Percentiles rank a stretch among this genome's conserved stretches.
Conservation (phyloP, 2,888 invertebrate genomes). For the Physocephala rufipes region DNA sequence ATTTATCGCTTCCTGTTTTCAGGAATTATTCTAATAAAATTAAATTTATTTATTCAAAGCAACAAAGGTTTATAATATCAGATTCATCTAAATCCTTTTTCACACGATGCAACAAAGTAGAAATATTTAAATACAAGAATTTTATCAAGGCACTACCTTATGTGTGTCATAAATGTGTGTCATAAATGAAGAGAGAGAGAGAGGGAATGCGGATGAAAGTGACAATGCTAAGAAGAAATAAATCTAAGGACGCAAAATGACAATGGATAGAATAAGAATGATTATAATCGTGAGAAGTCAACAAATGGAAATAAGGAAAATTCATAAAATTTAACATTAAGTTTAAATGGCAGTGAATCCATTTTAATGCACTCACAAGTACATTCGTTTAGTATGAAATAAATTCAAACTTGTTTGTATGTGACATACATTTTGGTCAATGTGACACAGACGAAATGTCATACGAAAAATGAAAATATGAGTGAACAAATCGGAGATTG, state of each 20-base stretch:
- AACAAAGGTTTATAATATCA: no score
- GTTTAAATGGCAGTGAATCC: neutral
- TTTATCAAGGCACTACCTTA: no score
- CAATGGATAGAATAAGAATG: conserved; percentile 20
- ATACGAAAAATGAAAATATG: neutral
- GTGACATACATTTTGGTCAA: neutral
- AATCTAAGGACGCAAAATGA: neutral
- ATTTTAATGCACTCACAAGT: conserved; percentile 5
- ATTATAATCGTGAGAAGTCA: conserved; percentile 32
- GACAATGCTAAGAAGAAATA: neutral
- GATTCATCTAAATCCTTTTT: no score
- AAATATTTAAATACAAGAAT: no score
- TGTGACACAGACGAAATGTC: no score
- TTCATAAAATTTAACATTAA: neutral
- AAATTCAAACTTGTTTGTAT: neutral
- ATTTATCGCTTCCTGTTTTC: no score
- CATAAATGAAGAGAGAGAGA: conserved; percentile 9
- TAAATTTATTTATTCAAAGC: no score
- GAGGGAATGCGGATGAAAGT: conserved; percentile 7
- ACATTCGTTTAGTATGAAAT: neutral
- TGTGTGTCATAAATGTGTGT: no score
- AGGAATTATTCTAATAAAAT: no score
- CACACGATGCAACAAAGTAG: no score
- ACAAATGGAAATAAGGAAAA: conserved; percentile 32
- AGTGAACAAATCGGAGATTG: neutral